Evolutionary conservation across 2,113 vertebrate species (phyloP), one percentile per base, ranked within the genome.

Genomic region (Strix aluco): DNA sequence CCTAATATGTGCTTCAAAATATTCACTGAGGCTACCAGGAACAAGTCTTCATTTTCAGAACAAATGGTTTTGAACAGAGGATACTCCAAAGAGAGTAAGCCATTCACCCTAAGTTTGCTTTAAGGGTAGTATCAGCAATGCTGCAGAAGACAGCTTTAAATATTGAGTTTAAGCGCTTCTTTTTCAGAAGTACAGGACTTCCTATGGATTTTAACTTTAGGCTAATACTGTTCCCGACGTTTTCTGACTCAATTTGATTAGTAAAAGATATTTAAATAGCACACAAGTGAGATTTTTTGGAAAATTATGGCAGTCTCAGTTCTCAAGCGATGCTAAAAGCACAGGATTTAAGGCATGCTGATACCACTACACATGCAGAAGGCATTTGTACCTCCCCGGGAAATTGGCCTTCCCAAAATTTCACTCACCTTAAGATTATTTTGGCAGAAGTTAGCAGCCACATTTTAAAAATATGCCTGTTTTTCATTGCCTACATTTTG

Each of bases 351-450:
- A 55, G 51, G 42, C 32, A 18, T 11, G 4, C 25, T 34, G 30
- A 42, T 8, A 9, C 22, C 1, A 4, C 42, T 42, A 38, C 1
- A 6, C 14, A 1, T 6, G 36, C 36, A 29, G n/a, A 54, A 38
- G 15, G 30, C 13, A 11, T 15, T 38, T 42, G 19, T 12, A 59
- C 16, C 52, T 69, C 27, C 61, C 38, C 0, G 3, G 32, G 26
- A 77, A 63, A 65, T 0, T 3, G 2, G 27, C 11, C 25, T 51
- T 73, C 66, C 55, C 38, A 54, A 62, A 88, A 83, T 66, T 30
- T 81, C 42, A 38, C 44, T 47, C n/a, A 42, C 19, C 40, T 47
- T 5, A 7, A 7, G 5, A 18, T 7, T 6, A 54, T 34, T 73
- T 44, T 47, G 44, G 69, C 40, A 91, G 26, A 75, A 95, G 30